Percentiles rank a stretch among this genome's conserved stretches.
These are phyloP conservation scores for Chelmon rostratus DNA, from an alignment of 2,797 vertebrate genomes.

Conservation along the genomic window DNA sequence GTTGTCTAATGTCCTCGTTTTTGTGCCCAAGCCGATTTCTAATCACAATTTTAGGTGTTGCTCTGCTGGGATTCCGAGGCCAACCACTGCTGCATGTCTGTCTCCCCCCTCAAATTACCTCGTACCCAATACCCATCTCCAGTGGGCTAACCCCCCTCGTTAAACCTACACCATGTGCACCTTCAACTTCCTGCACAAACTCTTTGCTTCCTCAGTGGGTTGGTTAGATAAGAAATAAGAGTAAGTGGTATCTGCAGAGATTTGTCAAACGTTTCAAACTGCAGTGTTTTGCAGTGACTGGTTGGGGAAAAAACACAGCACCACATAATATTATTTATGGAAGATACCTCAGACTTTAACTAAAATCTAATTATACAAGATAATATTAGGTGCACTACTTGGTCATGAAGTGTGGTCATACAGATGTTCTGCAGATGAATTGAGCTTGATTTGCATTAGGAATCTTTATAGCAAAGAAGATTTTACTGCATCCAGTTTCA, in stretches of 20 bases:
- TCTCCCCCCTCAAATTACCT: neutral
- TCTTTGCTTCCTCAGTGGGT: no score
- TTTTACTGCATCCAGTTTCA: neutral
- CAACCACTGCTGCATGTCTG: neutral
- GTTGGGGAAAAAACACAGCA: neutral
- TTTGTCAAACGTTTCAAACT: neutral
- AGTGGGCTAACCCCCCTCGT: neutral
- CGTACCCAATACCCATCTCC: neutral
- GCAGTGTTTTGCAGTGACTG: no score
- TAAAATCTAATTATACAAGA: neutral
- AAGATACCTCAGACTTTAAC: neutral
- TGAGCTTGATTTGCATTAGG: neutral
- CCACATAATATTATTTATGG: no score
- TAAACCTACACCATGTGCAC: slow-evolving; percentile 18
- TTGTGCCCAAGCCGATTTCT: slow-evolving; percentile 48
- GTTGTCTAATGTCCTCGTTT: slow-evolving; percentile 68
- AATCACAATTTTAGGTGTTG: slow-evolving; percentile 30
- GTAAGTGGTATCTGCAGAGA: neutral
- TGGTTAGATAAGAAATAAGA: no score
- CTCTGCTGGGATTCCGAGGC: neutral
- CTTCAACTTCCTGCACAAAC: neutral
- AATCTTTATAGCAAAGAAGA: neutral
- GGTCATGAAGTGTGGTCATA: neutral
- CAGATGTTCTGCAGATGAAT: neutral
- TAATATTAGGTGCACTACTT: no score